Conservation (phyloP, 37 sponge, comb jelly and placozoan species). For the Geodia barretti region DNA sequence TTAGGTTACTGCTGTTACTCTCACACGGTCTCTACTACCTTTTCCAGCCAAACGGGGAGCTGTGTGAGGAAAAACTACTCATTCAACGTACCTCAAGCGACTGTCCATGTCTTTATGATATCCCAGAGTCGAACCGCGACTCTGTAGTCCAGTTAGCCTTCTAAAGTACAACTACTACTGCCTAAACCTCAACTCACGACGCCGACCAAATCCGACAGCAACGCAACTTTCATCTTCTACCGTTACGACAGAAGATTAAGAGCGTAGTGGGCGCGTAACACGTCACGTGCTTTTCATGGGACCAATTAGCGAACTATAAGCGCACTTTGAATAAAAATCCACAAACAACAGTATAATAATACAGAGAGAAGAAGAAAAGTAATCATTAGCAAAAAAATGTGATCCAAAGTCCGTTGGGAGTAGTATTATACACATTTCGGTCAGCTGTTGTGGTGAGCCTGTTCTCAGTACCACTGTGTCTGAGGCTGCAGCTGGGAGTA, state of each 20-base stretch:
- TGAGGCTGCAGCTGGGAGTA: background rate
- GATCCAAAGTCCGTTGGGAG: too few relatives aligned
- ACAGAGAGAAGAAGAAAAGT: too few relatives aligned
- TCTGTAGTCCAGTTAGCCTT: background rate
- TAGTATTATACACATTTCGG: too few relatives aligned
- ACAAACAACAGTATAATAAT: too few relatives aligned
- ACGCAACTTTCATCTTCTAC: background rate
- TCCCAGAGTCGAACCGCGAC: too few relatives aligned
- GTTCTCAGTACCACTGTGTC: background rate
- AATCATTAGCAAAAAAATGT: too few relatives aligned
- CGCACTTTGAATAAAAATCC: background rate
- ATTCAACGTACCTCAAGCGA: background rate
- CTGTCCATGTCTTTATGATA: background rate
- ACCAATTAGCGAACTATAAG: background rate
- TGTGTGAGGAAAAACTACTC: background rate
- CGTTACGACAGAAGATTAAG: background rate
- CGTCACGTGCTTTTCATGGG: background rate
- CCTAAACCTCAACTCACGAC: background rate
- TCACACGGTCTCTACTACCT: background rate
- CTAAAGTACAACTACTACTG: background rate
- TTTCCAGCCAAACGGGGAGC: background rate
- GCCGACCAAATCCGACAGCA: background rate
- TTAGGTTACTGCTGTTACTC: background rate
- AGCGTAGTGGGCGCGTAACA: background rate
- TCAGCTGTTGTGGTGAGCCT: too few relatives aligned